Base-by-base conservation (phyloP, 2,113 vertebrate genomes). In the Cygnus atratus region DNA sequence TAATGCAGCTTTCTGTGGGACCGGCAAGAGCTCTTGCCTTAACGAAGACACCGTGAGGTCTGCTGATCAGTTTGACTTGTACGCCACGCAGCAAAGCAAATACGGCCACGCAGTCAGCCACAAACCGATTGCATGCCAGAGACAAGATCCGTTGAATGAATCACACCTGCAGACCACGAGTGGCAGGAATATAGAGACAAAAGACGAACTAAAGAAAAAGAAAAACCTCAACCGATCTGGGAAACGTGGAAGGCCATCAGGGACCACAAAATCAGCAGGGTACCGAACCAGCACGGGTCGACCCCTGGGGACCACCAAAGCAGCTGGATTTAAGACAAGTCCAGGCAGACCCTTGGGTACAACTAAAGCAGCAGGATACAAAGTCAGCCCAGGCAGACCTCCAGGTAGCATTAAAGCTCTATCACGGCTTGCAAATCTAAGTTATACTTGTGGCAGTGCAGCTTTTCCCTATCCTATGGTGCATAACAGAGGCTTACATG, bases 401-500 rank as follows among this genome's bases (percentile, higher is more conserved):
- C 99, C 99, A 59, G 99, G 99, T 97, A 99, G 99, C 98, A 99
- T 99, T 98, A 99, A 99, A 98, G 99, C 99, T 96, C 98, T 99
- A 31, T 99, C 99, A 76, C 99, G 99, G 63, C 98, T 99, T 98
- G 98, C 98, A 86, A 99, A 99, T 98, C 98, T 99, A 95, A 98
- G 98, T 95, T 99, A 99, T 82, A 97, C 98, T 84, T 98, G 98
- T 95, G 99, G 98, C 98, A 99, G 98, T 94, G 98, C 99, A 68
- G 98, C 98, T 66, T 99, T 99, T 97, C 99, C 99, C 61, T 99
- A 99, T 82, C 98, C 98, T 31, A 93, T 99, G 88, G 97, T 99
- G 90, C 99, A 99, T 96, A 99, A 99, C 97, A 98, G 98, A 95
- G 98, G 98, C 86, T 97, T 99, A 73, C 98, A 98, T 13, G 97